These are phyloP conservation scores for Lophura nycthemera DNA, from an alignment of 2,113 vertebrate genomes.

Conservation along the genomic window DNA sequence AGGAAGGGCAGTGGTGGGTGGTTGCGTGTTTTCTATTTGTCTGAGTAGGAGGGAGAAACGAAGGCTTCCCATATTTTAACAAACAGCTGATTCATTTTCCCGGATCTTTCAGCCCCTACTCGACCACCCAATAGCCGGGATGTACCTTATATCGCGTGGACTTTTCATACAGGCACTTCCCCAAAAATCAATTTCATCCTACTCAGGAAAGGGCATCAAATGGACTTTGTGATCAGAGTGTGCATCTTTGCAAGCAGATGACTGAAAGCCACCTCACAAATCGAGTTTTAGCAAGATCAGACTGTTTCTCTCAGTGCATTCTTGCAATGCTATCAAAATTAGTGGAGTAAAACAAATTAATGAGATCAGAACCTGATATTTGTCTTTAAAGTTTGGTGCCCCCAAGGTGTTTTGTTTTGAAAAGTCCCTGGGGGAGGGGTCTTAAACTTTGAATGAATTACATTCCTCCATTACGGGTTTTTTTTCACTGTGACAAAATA, in stretches of 20 bases:
- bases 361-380: background rate
- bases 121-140: too few species aligned
- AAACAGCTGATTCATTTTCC: background rate
- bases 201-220: background rate
- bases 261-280: background rate
- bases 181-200: background rate
- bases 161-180: background rate
- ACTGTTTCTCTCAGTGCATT: background rate
- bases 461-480: background rate
- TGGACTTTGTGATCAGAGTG: background rate
- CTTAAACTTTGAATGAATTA: slow-evolving; percentile 25
- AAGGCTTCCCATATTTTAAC: too few species aligned
- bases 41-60: too few species aligned
- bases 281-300: background rate
- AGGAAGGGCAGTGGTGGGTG: too few species aligned
- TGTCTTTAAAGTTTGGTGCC: background rate
- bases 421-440: too few species aligned
- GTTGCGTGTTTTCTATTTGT: too few species aligned
- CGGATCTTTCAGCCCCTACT: background rate
- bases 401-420: too few species aligned
- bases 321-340: background rate
- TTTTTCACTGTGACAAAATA: slow-evolving; percentile 11
- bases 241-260: background rate
- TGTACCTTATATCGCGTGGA: background rate
- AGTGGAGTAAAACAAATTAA: background rate